These are phyloP conservation scores for Tetragonisca angustula DNA, from an alignment of 2,888 invertebrate species.

Conservation along the genomic window DNA sequence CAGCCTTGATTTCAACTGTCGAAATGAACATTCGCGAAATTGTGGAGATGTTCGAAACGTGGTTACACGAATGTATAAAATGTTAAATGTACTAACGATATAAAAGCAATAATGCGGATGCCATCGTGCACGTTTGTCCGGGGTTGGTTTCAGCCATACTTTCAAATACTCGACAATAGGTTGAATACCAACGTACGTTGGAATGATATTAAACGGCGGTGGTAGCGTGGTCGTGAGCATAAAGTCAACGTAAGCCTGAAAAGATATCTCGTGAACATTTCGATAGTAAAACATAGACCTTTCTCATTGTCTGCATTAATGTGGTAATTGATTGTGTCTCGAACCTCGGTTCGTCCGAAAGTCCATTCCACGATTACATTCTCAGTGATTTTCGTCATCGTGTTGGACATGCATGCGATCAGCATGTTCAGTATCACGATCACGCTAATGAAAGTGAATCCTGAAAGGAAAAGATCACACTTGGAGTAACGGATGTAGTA, in stretches of 20 bases:
- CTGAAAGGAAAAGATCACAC: conserved; percentile 65
- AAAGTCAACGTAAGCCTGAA: conserved; percentile 88
- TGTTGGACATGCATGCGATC: conserved; percentile 92
- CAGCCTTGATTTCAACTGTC: too few species aligned
- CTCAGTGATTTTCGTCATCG: conserved; percentile 89
- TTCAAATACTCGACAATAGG: conserved; percentile 85
- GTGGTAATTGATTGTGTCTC: not conserved
- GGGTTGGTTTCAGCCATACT: conserved; percentile 79
- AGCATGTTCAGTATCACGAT: conserved; percentile 91
- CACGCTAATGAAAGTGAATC: conserved; percentile 89
- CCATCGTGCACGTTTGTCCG: conserved; percentile 84
- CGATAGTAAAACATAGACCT: not conserved
- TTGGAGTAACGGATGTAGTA: not conserved
- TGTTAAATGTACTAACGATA: conserved; percentile 70
- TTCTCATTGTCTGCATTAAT: not conserved
- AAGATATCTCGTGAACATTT: not conserved
- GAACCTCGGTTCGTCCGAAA: conserved; percentile 89
- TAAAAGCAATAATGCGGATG: conserved; percentile 84
- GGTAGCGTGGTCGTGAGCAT: conserved; percentile 89
- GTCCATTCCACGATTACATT: conserved; percentile 91
- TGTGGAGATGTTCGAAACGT: too few species aligned
- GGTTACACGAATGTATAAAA: too few species aligned
- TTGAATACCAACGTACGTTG: conserved; percentile 85
- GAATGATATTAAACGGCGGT: conserved; percentile 90
- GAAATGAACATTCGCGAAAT: too few species aligned